Evolutionary conservation across 2,888 invertebrate species (phyloP).

Genomic region (Lumbricus terrestris): DNA sequence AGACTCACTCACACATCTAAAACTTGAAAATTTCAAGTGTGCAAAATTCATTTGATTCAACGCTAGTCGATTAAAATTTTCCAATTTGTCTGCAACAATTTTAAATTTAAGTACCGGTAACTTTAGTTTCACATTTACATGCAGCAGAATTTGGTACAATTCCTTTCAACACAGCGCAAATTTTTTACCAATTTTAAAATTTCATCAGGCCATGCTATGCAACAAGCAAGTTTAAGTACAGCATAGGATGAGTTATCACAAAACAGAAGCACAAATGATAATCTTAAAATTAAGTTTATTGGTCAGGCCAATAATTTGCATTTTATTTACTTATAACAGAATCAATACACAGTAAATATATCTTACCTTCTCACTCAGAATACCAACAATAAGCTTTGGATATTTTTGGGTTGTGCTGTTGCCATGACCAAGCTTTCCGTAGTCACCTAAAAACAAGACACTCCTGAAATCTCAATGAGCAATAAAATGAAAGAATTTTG

Average conservation of each 20-base stretch:
- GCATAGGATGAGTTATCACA: background rate
- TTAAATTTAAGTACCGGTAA: background rate
- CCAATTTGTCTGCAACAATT: background rate
- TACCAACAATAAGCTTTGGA: slow-evolving; percentile 66
- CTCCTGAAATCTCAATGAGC: background rate
- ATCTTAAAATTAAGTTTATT: background rate
- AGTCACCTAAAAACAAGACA: slow-evolving; percentile 61
- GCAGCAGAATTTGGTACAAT: background rate
- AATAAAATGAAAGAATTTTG: background rate
- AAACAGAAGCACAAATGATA: background rate
- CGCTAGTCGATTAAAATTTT: background rate
- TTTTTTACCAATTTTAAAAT: background rate
- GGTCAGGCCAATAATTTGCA: background rate
- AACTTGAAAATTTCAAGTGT: background rate
- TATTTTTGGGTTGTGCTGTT: slow-evolving; percentile 67
- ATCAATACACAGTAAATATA: background rate
- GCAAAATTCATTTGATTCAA: background rate
- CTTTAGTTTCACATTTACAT: background rate
- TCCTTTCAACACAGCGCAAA: background rate
- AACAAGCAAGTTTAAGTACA: background rate
- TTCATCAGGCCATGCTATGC: background rate
- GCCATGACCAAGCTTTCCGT: slow-evolving; percentile 69
- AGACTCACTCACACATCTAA: background rate
- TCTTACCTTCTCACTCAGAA: slow-evolving; percentile 64
- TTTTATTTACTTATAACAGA: background rate